Conservation (phyloP, 2,113 vertebrate genomes). For the Eleginops maclovinus region DNA sequence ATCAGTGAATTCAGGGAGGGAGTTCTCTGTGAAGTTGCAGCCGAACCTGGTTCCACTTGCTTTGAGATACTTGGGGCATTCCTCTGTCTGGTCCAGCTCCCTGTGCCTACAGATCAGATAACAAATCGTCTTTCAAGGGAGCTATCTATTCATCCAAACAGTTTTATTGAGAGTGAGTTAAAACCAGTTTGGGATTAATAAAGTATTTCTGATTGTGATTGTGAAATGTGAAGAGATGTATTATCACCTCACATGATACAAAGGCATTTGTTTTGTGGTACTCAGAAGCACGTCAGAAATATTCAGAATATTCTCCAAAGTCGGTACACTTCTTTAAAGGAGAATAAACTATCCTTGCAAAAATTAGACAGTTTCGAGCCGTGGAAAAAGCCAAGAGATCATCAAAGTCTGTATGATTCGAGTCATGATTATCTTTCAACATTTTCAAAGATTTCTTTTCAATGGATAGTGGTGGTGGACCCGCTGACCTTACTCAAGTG, state of each 20-base stretch:
- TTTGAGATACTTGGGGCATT: conserved; percentile 84
- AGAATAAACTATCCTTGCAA: background rate
- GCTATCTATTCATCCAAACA: background rate
- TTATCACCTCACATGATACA: background rate
- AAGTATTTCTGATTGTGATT: no score
- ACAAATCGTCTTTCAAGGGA: background rate
- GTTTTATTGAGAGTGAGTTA: background rate
- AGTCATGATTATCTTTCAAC: background rate
- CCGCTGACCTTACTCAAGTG: background rate
- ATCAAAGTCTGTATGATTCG: no score
- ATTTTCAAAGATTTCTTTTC: background rate
- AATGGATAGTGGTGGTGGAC: background rate
- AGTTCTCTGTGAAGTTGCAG: conserved; percentile 80
- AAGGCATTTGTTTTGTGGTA: background rate
- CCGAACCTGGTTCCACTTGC: conserved; percentile 65
- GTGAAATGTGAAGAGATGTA: background rate
- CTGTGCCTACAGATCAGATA: conserved; percentile 80
- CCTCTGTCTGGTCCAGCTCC: conserved; percentile 68
- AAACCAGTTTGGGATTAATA: no score
- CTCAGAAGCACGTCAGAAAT: no score
- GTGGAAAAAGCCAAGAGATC: background rate
- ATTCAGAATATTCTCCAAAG: no score
- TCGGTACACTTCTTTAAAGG: background rate
- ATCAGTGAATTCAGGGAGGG: conserved; percentile 86
- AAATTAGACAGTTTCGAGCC: background rate